A percentile compares a stretch with the other conserved stretches of the same genome.
Evolutionary conservation across 2,113 vertebrate species (phyloP).

Genomic region (Camelus bactrianus): DNA sequence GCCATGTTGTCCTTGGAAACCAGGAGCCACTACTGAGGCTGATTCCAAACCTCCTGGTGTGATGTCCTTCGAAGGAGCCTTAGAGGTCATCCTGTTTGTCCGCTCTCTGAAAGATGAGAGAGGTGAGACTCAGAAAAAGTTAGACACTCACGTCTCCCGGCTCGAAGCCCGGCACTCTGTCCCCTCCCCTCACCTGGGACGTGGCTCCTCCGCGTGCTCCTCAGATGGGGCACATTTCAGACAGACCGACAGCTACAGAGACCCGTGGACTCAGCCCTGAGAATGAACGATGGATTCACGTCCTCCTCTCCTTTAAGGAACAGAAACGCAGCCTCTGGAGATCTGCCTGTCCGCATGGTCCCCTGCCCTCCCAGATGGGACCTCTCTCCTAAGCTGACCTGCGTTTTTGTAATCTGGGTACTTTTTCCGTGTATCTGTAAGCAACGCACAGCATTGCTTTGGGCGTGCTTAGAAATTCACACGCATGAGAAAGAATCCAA

Average conservation of each 20-base stretch:
- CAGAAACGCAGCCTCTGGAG: fast-evolving
- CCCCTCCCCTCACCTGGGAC: too few relatives aligned
- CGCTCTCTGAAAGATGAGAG: not conserved
- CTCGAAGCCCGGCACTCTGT: not conserved
- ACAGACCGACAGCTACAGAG: not conserved
- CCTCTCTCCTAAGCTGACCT: too few relatives aligned
- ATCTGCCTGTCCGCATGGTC: not conserved
- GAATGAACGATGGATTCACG: too few relatives aligned
- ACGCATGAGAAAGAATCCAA: not conserved
- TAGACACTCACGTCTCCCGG: fast-evolving
- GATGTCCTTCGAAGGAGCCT: not conserved
- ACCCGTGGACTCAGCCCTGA: not conserved
- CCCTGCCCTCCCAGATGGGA: too few relatives aligned
- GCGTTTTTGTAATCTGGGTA: fast-evolving
- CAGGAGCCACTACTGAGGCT: fast-evolving
- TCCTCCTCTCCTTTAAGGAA: not conserved
- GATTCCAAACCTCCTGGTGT: fast-evolving
- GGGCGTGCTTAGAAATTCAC: not conserved
- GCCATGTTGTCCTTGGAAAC: not conserved
- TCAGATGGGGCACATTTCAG: not conserved
- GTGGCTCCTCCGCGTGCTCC: not conserved
- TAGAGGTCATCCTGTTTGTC: fast-evolving
- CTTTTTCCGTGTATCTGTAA: not conserved
- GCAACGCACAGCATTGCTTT: not conserved
- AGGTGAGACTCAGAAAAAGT: not conserved